A percentile compares a stretch with the other conserved stretches of the same genome.
Conservation (phyloP, 2,113 vertebrate species). For the Brachionichthys hirsutus region DNA sequence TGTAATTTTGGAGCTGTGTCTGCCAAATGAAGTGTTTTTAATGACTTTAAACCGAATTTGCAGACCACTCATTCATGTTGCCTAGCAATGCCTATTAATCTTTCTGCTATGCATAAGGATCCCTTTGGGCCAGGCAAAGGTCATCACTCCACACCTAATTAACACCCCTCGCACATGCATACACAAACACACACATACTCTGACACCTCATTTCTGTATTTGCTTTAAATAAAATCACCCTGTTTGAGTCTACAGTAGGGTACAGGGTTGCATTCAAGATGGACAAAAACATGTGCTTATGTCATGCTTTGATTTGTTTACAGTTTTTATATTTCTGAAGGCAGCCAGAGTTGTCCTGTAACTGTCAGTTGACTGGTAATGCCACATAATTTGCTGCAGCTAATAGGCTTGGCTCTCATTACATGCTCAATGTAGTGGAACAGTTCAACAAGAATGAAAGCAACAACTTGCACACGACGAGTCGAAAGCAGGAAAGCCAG, state of each 20-base stretch:
- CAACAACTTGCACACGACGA: slow-evolving; percentile 41
- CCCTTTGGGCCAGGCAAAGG: slow-evolving; percentile 57
- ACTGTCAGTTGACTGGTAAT: slow-evolving; percentile 64
- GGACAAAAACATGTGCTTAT: slow-evolving; percentile 52
- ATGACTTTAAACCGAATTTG: slow-evolving; percentile 59
- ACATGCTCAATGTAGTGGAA: slow-evolving; percentile 34
- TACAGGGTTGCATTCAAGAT: slow-evolving; percentile 24
- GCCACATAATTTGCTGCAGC: slow-evolving; percentile 61
- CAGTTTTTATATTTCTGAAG: slow-evolving; percentile 60
- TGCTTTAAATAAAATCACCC: slow-evolving; percentile 30
- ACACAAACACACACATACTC: background rate
- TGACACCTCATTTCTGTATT: slow-evolving; percentile 29
- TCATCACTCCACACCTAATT: slow-evolving; percentile 70
- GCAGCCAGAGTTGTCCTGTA: slow-evolving; percentile 59
- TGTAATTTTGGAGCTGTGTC: slow-evolving; percentile 21
- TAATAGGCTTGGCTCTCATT: slow-evolving; percentile 51
- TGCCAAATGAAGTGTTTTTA: slow-evolving; percentile 51
- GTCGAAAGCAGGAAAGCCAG: slow-evolving; percentile 54
- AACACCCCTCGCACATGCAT: slow-evolving; percentile 40
- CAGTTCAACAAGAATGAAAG: slow-evolving; percentile 42
- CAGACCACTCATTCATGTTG: slow-evolving; percentile 55
- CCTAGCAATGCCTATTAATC: slow-evolving; percentile 69
- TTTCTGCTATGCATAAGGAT: slow-evolving; percentile 56
- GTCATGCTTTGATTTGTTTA: slow-evolving; percentile 72
- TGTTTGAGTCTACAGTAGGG: slow-evolving; percentile 27